Evolutionary conservation across 2,888 invertebrate species (phyloP).

Genomic region (Lepidonotus clava): DNA sequence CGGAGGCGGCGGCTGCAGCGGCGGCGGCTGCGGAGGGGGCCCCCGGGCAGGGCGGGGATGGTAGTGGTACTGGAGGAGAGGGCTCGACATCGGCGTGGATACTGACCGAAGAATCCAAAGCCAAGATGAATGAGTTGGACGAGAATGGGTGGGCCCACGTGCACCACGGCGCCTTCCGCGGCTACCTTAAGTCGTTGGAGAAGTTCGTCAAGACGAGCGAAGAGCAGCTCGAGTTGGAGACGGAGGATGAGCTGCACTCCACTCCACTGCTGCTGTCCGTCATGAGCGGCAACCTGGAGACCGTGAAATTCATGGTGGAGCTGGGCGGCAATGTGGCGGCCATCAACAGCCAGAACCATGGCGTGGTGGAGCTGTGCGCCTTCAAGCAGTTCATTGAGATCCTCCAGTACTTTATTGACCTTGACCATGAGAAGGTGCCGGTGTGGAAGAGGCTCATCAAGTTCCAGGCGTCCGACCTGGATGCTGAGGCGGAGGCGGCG

Average conservation of each 20-base stretch:
- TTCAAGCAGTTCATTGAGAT: constrained; percentile 71
- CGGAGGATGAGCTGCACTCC: constrained; percentile 74
- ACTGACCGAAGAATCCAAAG: constrained; percentile 38
- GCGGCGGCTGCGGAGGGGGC: background rate
- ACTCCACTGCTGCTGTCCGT: constrained; percentile 79
- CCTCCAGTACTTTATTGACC: constrained; percentile 73
- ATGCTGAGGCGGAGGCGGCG: constrained; percentile 75
- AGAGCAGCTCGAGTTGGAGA: constrained; percentile 76
- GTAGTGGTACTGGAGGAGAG: background rate
- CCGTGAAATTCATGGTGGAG: constrained; percentile 73
- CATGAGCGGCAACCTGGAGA: constrained; percentile 73
- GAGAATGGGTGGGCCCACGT: constrained; percentile 79
- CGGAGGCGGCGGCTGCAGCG: background rate
- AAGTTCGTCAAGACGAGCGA: constrained; percentile 75
- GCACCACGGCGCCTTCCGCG: constrained; percentile 78
- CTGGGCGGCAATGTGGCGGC: constrained; percentile 74
- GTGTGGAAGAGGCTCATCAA: constrained; percentile 76
- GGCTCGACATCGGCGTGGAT: background rate
- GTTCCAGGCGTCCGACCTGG: constrained; percentile 73
- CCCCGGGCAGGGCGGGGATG: background rate
- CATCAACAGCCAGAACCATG: constrained; percentile 75
- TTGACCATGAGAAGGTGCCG: constrained; percentile 71
- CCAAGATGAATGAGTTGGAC: constrained; percentile 73
- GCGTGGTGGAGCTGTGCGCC: constrained; percentile 78
- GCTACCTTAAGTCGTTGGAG: constrained; percentile 78